Percentiles rank a stretch among this genome's conserved stretches.
phyloP scores from a whole-genome alignment of 2,113 vertebrate species.

The Hucho hucho region DNA sequence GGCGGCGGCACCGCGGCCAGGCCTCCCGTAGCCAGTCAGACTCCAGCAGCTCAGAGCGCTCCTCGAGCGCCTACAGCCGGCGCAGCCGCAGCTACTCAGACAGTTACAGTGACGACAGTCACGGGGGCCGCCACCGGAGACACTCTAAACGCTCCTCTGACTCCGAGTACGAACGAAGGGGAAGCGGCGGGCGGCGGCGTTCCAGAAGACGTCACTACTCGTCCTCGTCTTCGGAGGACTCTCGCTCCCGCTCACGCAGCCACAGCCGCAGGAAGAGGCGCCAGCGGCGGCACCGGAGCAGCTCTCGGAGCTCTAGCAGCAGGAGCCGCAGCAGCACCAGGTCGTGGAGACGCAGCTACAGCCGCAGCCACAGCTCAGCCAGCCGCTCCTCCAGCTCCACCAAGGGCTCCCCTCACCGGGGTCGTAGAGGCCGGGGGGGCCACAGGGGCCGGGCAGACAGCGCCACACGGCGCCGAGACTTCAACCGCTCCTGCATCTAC shows the following conservation, averaged over 20 bases:
- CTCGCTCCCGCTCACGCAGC: constrained; percentile 75
- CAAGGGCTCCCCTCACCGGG: constrained; percentile 79
- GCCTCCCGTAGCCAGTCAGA: constrained; percentile 83
- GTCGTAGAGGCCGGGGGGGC: constrained; percentile 73
- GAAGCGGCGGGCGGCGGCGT: constrained; percentile 78
- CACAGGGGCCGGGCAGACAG: constrained; percentile 68
- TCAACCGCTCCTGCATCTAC: constrained; percentile 93
- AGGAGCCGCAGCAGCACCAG: constrained; percentile 90
- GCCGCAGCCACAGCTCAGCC: constrained; percentile 87
- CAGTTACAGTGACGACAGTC: constrained; percentile 94
- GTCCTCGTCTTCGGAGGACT: constrained; percentile 82
- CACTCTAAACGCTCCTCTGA: constrained; percentile 86
- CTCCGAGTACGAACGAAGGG: constrained; percentile 84
- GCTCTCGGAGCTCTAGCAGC: constrained; percentile 85
- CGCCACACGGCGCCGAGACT: constrained; percentile 80
- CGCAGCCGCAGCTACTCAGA: constrained; percentile 91
- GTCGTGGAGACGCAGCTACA: constrained; percentile 92
- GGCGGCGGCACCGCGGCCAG: constrained; percentile 70
- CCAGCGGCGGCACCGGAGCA: constrained; percentile 78
- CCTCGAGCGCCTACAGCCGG: constrained; percentile 83
- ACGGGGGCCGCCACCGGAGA: constrained; percentile 59
- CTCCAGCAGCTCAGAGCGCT: constrained; percentile 88
- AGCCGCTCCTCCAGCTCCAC: constrained; percentile 77
- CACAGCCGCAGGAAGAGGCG: constrained; percentile 83
- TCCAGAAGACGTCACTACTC: constrained; percentile 86